Conservation (phyloP, 1,140 invertebrate genomes). For the Drosophila subobscura region DNA sequence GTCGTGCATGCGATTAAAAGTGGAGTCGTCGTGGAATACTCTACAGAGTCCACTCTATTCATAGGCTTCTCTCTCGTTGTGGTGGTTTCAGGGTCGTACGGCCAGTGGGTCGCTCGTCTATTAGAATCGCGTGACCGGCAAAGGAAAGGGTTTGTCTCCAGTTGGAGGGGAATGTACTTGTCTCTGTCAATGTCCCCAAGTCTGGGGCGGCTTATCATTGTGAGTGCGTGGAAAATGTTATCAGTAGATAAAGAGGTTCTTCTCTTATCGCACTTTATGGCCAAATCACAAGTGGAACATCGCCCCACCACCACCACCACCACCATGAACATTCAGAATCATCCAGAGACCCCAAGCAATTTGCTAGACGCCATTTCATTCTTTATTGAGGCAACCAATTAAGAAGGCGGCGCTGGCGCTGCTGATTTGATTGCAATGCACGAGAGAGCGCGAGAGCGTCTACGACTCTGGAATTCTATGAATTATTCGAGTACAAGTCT, state of each 20-base stretch:
- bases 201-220: constrained; percentile 36
- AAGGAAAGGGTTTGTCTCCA: not conserved
- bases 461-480: constrained; percentile 37
- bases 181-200: constrained; percentile 20
- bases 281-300: constrained; percentile 31
- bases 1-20: constrained; percentile 20
- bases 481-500: constrained; percentile 3
- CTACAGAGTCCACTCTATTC: too few relatives aligned
- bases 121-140: constrained; percentile 45
- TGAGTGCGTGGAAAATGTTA: constrained; percentile 35
- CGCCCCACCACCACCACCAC: constrained; percentile 16
- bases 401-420: constrained; percentile 42
- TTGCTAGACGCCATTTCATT: constrained; percentile 56
- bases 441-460: constrained; percentile 6
- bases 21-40: too few relatives aligned
- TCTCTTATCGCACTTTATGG: constrained; percentile 39
- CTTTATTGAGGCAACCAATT: constrained; percentile 50
- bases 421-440: constrained; percentile 39
- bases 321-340: not conserved
- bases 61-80: not conserved
- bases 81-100: constrained; percentile 21
- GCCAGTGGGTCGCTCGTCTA: constrained; percentile 21
- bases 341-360: constrained; percentile 41
- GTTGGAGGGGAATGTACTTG: not conserved
- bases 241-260: constrained; percentile 43